Evolutionary conservation across 2,888 invertebrate species (phyloP), one percentile per base, ranked within the genome.

Genomic region (Amblyjoppa fuscipennis): DNA sequence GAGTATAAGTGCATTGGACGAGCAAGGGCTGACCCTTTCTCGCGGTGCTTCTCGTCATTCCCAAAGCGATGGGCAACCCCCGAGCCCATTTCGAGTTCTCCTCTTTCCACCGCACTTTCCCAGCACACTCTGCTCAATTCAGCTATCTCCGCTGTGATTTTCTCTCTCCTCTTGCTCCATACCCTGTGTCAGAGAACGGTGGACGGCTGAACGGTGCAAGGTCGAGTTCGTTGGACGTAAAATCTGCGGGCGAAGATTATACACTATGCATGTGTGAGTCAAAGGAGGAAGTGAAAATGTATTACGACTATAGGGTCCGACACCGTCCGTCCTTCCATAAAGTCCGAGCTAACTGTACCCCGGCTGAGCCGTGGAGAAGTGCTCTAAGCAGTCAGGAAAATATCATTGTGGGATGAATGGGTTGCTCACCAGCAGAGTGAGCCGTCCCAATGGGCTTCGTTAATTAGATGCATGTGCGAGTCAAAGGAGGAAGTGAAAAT

Each of bases 371-470:
- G 13, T 61, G 20, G n/a, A 45, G 59, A 79, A 59, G 59, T 71
- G 25, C 13, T 49, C 34, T 31, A n/a, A 28, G 76, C 76, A 66
- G 76, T 80, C 71, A 75, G 53, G 76, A 41, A 75, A 85, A 85
- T 70, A 78, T 70, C 81, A 81, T 85, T 85, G 81, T 13, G 28
- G 69, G 56, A 78, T 77, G 59, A 49, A 16, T 64, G 66, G 81
- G 80, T 49, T 61, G 68, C 82, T 66, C 61, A 64, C 69, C 81
- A 56, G 59, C 73, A 45, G 70, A 75, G 70, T 56, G 64, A 31
- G 31, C 28, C 56, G 64, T 83, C 83, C 78, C 81, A 89, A 90
- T 89, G 89, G 84, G 83, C 86, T 82, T 81, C 76, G 34, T 20
- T 20, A 20, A 20, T 20, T 20, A 20, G 20, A 20, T 20, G 20